phyloP scores from a whole-genome alignment of 2,888 invertebrate species.

The Mactromeris polynyma region DNA sequence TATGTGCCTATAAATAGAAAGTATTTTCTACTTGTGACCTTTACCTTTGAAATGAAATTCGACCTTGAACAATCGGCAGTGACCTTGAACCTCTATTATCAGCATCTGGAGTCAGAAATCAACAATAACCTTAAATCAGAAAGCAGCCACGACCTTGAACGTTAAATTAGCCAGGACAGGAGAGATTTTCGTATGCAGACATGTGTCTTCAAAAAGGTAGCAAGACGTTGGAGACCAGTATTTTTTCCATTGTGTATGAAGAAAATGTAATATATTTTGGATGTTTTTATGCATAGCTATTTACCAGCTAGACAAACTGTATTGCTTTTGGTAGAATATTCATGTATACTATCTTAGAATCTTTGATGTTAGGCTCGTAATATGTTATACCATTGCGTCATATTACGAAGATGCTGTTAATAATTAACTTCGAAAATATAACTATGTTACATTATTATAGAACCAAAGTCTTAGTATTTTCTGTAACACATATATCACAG shows the following conservation, averaged over 20 bases:
- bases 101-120: neutral
- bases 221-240: neutral
- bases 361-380: neutral
- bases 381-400: neutral
- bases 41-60: neutral
- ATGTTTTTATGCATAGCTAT: neutral
- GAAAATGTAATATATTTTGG: neutral
- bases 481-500: no score
- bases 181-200: no score
- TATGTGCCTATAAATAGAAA: neutral
- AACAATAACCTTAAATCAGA: neutral
- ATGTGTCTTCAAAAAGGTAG: no score
- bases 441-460: no score
- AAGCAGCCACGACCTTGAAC: neutral
- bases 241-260: neutral
- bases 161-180: neutral
- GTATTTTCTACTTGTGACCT: neutral
- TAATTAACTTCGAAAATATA: no score
- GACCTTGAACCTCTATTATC: neutral
- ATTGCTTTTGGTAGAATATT: neutral
- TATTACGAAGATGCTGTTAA: no score
- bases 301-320: neutral
- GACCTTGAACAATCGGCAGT: neutral
- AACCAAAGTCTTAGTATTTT: no score
- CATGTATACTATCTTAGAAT: neutral